Evolutionary conservation across 2,797 vertebrate genomes (phyloP).

Genomic region (Scolopax bukidnonensis): DNA sequence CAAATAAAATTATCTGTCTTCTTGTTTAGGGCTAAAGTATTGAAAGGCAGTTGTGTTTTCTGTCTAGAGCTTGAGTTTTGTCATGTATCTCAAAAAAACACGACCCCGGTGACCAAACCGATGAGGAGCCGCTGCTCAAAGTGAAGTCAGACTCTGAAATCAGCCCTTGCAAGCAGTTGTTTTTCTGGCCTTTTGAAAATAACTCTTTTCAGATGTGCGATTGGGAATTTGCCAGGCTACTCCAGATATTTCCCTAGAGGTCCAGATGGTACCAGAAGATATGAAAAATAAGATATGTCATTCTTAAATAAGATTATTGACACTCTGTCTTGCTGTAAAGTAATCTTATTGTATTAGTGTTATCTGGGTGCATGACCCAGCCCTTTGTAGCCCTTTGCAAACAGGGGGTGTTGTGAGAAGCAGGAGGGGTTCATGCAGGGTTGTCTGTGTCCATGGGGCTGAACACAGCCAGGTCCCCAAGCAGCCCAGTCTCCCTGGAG

Average conservation of each 20-base stretch:
- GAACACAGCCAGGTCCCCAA: not conserved
- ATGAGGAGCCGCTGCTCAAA: slow-evolving; percentile 13
- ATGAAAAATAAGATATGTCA: slow-evolving; percentile 57
- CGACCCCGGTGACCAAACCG: not conserved
- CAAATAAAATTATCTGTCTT: slow-evolving; percentile 51
- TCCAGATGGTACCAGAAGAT: slow-evolving; percentile 57
- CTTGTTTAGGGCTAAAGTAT: slow-evolving; percentile 14
- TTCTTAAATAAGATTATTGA: slow-evolving; percentile 30
- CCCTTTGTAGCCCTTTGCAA: not conserved
- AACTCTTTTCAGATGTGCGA: slow-evolving; percentile 41
- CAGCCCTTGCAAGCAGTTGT: slow-evolving; percentile 51
- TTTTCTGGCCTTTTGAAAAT: slow-evolving; percentile 58
- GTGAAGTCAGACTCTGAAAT: slow-evolving; percentile 67
- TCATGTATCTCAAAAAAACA: not conserved
- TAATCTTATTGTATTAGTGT: not conserved
- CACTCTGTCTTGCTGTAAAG: slow-evolving; percentile 7
- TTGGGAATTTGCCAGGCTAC: not conserved
- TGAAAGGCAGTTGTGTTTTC: slow-evolving; percentile 54
- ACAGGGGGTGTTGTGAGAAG: not conserved
- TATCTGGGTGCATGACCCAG: not conserved
- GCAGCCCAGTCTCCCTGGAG: not conserved
- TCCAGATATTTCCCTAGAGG: slow-evolving; percentile 60
- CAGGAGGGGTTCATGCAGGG: not conserved
- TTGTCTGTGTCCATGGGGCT: not conserved
- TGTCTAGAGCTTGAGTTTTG: slow-evolving; percentile 22